Evolutionary conservation across 2,888 invertebrate species (phyloP), one percentile per base, ranked within the genome.

Genomic region (Synanthedon andrenaeformis): DNA sequence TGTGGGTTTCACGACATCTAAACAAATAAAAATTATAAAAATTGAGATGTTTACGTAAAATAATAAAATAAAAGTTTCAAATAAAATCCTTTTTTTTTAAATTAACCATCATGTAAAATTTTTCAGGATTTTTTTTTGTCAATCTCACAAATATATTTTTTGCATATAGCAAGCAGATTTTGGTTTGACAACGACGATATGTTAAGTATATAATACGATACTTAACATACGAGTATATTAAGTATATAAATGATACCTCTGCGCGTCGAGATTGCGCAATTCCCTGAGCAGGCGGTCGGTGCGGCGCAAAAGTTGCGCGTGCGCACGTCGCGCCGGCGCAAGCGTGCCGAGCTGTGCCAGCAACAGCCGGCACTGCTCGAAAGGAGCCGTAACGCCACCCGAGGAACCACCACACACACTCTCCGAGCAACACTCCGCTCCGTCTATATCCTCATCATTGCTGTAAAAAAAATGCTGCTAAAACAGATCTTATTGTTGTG

Each of bases 1-100:
- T 98, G 82, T 98, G 97, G 1, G 96, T 96, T 76, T 97, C 97
- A 11, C 97, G 90, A 64, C 96, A 97, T 77, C 92, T 91, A n/a
- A 12, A 35, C 35, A 35, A 35, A 35, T 10, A 35, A 35, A 10
- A 35, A 35, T 35, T 8, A 3, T 11, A 45, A 45, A 3, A 0
- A 45, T 10, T 23, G 5, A 23, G 4, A 23, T 4, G 23, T 23
- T 23, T 23, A 23, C 23, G 23, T 23, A 23, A 23, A 23, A 23
- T 5, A 23, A 23, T 23, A 23, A 23, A 23, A 23, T 4, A 1
- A 23, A 23, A 23, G 5, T 23, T 23, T 23, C 23, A 23, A 23
- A 23, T 23, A 23, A 23, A 23, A 23, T 23, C 4, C 23, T 23
- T 23, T 23, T 23, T n/a, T 23, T 23, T 23, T 4, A 23, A 23